Evolutionary conservation across 35 echinoderm and acorn worm genomes (phyloP).

Genomic region (Ophioderma brevispina): DNA sequence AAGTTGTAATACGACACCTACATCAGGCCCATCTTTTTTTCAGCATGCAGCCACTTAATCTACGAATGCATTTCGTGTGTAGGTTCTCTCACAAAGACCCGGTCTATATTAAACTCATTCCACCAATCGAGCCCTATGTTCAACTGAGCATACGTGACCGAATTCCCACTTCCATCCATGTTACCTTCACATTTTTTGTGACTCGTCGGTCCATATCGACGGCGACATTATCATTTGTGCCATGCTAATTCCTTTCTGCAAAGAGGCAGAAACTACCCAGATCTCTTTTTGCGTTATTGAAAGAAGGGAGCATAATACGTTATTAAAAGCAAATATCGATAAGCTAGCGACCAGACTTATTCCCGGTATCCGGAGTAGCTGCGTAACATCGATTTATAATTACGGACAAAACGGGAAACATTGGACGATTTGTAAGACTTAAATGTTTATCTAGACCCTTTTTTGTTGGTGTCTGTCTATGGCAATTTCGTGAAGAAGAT

Average conservation of each 20-base stretch:
- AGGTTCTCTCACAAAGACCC: not conserved
- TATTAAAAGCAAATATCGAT: constrained; percentile 12
- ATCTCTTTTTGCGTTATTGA: not conserved
- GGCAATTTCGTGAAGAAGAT: too few species aligned
- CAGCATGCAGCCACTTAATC: not conserved
- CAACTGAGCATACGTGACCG: not conserved
- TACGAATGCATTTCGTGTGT: not conserved
- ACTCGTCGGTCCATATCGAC: not conserved
- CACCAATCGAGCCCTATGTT: not conserved
- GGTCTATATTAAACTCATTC: not conserved
- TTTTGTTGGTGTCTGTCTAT: too few species aligned
- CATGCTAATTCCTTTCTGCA: not conserved
- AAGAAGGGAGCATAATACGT: not conserved
- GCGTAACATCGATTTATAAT: not conserved
- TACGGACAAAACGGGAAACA: not conserved
- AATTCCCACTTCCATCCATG: not conserved
- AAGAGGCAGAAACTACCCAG: not conserved
- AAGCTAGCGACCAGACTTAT: not conserved
- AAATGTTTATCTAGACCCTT: too few species aligned
- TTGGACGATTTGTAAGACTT: too few species aligned
- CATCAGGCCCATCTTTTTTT: not conserved
- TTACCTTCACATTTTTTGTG: not conserved
- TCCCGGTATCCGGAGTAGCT: not conserved
- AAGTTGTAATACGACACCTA: not conserved
- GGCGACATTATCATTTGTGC: not conserved